A percentile compares a stretch with the other conserved stretches of the same genome.
Evolutionary conservation across 2,113 vertebrate genomes (phyloP).

Genomic region (Xiphophorus couchianus): DNA sequence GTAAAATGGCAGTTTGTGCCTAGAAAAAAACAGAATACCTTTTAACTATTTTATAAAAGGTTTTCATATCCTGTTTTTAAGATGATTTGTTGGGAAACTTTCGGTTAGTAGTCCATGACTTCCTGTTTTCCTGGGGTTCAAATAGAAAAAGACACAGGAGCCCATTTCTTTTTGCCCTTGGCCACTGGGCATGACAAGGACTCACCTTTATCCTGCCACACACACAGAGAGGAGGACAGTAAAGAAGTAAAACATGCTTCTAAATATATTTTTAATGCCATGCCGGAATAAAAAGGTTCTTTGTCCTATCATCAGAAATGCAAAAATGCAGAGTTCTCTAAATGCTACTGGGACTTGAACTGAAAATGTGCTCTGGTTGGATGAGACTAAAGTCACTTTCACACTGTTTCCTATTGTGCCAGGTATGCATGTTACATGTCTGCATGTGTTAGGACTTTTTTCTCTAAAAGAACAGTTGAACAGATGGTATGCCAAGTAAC

Average conservation of each 20-base stretch:
- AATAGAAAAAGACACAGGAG: not conserved
- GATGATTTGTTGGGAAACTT: not conserved
- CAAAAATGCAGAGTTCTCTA: not conserved
- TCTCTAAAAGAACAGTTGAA: not conserved
- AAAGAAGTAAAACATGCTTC: too few relatives aligned
- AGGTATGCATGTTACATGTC: not conserved
- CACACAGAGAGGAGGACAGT: not conserved
- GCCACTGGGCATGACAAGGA: not conserved
- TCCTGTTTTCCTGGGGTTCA: not conserved
- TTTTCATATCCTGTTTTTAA: not conserved
- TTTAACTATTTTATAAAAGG: not conserved
- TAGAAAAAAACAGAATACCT: not conserved
- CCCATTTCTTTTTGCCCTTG: not conserved
- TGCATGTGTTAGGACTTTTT: not conserved
- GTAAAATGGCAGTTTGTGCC: not conserved
- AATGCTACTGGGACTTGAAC: not conserved
- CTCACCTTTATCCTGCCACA: not conserved
- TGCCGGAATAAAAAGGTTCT: not conserved
- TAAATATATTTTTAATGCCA: not conserved
- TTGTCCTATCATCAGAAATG: not conserved
- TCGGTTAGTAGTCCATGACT: not conserved
- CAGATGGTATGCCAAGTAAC: not conserved
- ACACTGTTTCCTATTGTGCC: too few relatives aligned
- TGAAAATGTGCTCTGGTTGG: not conserved
- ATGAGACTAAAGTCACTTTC: not conserved